Evolutionary conservation across 2,113 vertebrate genomes (phyloP), one percentile per base, ranked within the genome.

Genomic region (Ictidomys tridecemlineatus): DNA sequence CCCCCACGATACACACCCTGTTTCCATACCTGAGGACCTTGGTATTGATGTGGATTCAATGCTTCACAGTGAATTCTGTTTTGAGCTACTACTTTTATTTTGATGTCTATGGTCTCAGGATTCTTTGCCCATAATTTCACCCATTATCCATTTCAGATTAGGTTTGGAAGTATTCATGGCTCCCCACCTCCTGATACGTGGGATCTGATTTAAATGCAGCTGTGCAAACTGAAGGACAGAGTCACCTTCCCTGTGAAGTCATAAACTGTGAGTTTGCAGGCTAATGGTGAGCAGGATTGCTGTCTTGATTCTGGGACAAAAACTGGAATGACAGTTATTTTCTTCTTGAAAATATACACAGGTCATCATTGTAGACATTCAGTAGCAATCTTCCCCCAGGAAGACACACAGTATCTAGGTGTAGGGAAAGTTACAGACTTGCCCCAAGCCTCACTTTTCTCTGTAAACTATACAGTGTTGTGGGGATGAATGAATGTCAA

Each of bases 201-300:
- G 14, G 34, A 14, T 84, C 51, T 91, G 69, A 65, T 42, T 94
- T 95, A 89, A 97, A 74, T 48, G 58, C 51, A 45, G 34, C 17
- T 53, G 32, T 91, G 61, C 72, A 97, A 88, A 70, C 17, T 34
- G 82, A 89, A 65, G 93, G 83, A 86, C 39, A 88, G 72, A 80
- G 84, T 39, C 53, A 22, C 17, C 61, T 53, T 51, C 65, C 61
- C 70, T 96, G 74, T 91, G 79, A 73, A 51, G 95, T 77, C 95
- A 63, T 74, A 22, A 58, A 26, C 63, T 91, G n/a, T 4, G 56
- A 76, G 42, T 89, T 72, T 77, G 63, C 39, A 24, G 77, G 85
- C 28, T 14, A 69, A 13, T 65, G 58, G 48, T 63, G 65, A 87
- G 87, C 65, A 95, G 61, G 85, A 65, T 73, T 11, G 20, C 2